These are phyloP conservation scores for Julus scandinavius DNA, from an alignment of 2,888 invertebrate genomes.

Conservation along the genomic window DNA sequence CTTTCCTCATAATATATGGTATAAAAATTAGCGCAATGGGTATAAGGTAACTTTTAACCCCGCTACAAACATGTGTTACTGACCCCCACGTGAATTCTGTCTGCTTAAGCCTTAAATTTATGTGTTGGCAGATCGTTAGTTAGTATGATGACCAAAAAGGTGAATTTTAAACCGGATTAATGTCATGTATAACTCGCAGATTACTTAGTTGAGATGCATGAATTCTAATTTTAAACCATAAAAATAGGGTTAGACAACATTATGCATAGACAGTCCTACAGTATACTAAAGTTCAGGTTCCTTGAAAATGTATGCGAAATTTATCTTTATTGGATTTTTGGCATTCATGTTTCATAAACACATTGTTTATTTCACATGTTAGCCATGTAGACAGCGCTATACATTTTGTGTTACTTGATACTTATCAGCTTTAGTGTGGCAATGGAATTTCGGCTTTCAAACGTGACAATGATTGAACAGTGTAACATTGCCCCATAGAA, in stretches of 20 bases:
- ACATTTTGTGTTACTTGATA: background rate
- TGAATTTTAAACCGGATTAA: background rate
- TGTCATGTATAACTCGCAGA: background rate
- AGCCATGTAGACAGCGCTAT: background rate
- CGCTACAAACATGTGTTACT: background rate
- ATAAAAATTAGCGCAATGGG: background rate
- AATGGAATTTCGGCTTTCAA: background rate
- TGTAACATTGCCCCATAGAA: background rate
- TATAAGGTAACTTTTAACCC: background rate
- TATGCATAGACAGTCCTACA: background rate
- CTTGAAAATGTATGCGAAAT: background rate
- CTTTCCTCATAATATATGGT: background rate
- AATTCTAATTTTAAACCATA: background rate
- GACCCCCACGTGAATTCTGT: background rate
- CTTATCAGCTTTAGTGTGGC: background rate
- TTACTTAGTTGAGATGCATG: background rate
- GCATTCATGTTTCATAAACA: background rate
- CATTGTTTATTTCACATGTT: background rate
- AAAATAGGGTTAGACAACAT: background rate
- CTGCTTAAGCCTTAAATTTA: background rate
- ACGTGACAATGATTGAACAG: background rate
- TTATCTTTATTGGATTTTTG: background rate
- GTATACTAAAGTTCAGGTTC: background rate
- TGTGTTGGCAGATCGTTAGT: background rate
- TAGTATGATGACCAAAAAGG: slow-evolving; percentile 25